Base-by-base conservation (phyloP, 2,888 invertebrate species). In the Diarsia rubi region DNA sequence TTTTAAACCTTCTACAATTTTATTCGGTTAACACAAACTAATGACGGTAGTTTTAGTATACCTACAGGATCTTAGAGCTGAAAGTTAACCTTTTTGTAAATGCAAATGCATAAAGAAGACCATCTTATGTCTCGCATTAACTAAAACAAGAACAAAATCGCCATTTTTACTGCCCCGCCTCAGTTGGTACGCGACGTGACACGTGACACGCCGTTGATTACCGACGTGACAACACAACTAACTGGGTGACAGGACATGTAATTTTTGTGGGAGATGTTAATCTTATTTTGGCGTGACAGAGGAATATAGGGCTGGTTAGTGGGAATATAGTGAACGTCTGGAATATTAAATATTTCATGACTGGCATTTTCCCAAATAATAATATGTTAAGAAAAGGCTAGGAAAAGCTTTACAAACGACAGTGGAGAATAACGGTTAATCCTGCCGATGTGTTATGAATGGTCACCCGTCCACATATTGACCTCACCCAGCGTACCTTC, bases 131-230 rank as follows among this genome's bases (percentile, higher is more conserved):
- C 11, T 42, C 4, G 31, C 11, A 47, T 11, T 12, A 45, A 81
- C n/a, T 47, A 14, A 59, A 81, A 81, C 27, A 74, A 68, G 37
- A 69, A 60, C 65, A 68, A 54, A 73, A 64, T 16, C 54, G n/a
- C 64, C 80, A 74, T 73, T 63, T 59, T 77, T 64, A 71, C 69
- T 74, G 81, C 59, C 74, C 45, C 66, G 65, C 75, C 73, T 42
- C 71, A 57, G 82, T 81, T 85, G 81, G 75, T 70, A 76, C n/a
- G 69, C 67, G 64, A 69, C 84, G 88, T 85, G 87, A 87, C 88
- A 82, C 66, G 62, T 81, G 86, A 88, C 86, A 81, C 73, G 78
- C 57, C 49, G 82, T 74, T 88, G 85, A 87, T 88, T 85, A 83
- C 86, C 75, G 62, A 79, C 85, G 87, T 86, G 86, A 86, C 82